These are phyloP conservation scores for Anoplolepis gracilipes DNA, from an alignment of 1,140 invertebrate species.

Conservation along the genomic window DNA sequence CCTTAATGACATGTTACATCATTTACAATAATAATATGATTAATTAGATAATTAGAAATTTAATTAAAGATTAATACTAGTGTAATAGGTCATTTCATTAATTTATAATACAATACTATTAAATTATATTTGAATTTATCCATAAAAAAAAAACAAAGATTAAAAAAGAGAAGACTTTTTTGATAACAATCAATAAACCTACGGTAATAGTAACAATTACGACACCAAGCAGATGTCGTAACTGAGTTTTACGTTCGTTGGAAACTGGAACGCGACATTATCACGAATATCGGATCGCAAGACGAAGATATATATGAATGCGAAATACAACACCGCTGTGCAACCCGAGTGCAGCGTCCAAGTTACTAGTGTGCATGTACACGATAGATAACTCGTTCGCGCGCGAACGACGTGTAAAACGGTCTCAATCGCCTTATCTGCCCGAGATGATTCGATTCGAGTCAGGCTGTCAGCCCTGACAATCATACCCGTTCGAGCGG, in stretches of 20 bases:
- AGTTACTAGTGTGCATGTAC: constrained; percentile 1
- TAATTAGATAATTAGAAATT: not conserved
- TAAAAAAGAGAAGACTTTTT: not conserved
- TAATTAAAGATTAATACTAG: not conserved
- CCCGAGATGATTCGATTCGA: constrained; percentile 70
- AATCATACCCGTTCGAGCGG: constrained; percentile 64
- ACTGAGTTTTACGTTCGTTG: not conserved
- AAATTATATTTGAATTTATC: not conserved
- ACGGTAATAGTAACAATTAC: not conserved
- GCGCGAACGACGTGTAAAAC: constrained; percentile 51
- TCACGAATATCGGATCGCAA: constrained; percentile 37
- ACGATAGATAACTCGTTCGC: constrained; percentile 28
- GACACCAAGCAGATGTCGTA: not conserved
- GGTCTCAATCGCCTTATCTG: constrained; percentile 71
- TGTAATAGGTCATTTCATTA: not conserved
- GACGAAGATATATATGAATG: constrained; percentile 32
- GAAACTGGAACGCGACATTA: not conserved
- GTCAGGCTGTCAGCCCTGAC: constrained; percentile 69
- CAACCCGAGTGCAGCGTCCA: constrained; percentile 1
- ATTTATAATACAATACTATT: not conserved
- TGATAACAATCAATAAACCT: not conserved
- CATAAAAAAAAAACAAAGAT: not conserved
- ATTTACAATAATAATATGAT: not conserved
- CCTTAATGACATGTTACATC: not conserved
- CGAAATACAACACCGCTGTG: constrained; percentile 20